These are phyloP conservation scores for Aporrectodea caliginosa DNA, from an alignment of 1,140 invertebrate species.

Conservation along the genomic window DNA sequence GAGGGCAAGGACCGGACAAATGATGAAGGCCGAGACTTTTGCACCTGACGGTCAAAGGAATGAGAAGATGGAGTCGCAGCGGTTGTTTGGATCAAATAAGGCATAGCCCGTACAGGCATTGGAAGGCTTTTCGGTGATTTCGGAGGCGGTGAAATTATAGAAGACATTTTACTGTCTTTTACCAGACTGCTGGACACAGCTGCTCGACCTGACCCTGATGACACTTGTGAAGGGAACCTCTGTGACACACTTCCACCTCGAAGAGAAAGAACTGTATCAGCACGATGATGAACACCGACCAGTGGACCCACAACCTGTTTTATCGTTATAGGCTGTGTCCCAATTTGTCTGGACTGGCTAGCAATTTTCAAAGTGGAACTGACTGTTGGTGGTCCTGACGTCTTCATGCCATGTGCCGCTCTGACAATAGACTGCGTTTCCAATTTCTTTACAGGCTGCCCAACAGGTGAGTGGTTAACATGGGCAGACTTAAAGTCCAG, in stretches of 20 bases:
- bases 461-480: no score
- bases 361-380: background rate
- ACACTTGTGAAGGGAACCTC: background rate
- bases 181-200: background rate
- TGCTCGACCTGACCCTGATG: background rate
- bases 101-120: background rate
- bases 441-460: no score
- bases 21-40: background rate
- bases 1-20: background rate
- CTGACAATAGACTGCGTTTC: no score
- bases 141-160: background rate
- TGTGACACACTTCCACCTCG: background rate
- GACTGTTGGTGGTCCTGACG: background rate
- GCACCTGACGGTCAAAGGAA: background rate
- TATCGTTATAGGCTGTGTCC: background rate
- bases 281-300: background rate
- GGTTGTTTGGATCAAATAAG: background rate
- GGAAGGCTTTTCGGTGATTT: background rate
- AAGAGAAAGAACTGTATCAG: background rate
- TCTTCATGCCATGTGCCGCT: background rate
- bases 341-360: background rate
- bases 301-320: background rate
- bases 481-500: no score
- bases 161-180: background rate
- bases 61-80: background rate